Percentiles rank a stretch among this genome's conserved stretches.
Evolutionary conservation across 2,888 invertebrate species (phyloP).

Genomic region (Hetaerina titia): DNA sequence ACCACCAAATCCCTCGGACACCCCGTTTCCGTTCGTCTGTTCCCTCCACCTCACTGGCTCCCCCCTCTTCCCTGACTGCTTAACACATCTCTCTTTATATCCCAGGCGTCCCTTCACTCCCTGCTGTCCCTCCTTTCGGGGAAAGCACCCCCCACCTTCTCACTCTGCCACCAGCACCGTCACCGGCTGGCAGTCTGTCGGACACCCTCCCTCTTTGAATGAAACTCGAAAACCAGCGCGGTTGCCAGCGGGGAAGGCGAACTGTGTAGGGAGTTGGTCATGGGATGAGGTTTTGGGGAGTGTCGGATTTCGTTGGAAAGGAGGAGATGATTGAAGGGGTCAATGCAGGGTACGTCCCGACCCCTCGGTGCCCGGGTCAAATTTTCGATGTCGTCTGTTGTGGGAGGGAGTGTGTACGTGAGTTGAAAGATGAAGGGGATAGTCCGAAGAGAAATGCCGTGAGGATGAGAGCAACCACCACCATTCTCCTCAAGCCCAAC

Average conservation of each 20-base stretch:
- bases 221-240: neutral
- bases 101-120: neutral
- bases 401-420: too few relatives aligned
- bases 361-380: neutral
- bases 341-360: neutral
- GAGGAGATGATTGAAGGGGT: conserved; percentile 22
- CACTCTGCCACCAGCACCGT: neutral
- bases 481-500: too few relatives aligned
- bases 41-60: neutral
- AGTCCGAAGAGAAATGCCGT: too few relatives aligned
- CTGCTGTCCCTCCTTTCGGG: neutral
- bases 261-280: neutral
- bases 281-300: neutral
- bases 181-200: neutral
- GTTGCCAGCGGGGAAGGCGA: neutral
- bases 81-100: neutral
- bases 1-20: neutral
- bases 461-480: too few relatives aligned
- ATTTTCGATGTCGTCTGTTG: neutral
- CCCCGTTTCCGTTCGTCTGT: neutral
- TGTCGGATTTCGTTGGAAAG: neutral
- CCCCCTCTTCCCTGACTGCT: neutral
- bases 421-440: too few relatives aligned
- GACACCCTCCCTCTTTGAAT: neutral
- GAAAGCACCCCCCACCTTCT: neutral